Percentiles rank a stretch among this genome's conserved stretches.
phyloP scores from a whole-genome alignment of 2,113 vertebrate species.

The Psephotus haematonotus region DNA sequence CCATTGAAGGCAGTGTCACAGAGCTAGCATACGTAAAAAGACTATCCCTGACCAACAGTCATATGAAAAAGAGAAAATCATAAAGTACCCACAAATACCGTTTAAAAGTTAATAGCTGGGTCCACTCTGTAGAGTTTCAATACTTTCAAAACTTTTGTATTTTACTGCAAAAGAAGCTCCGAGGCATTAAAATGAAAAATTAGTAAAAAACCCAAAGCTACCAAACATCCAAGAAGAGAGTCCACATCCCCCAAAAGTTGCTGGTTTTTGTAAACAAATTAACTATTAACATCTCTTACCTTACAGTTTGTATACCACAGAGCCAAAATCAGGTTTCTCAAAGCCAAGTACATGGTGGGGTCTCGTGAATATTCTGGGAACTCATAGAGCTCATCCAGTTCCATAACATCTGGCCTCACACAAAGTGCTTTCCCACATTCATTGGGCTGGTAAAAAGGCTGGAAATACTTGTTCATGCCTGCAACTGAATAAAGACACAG shows the following conservation, averaged over 20 bases:
- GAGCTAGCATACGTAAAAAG: not conserved
- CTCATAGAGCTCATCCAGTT: constrained; percentile 97
- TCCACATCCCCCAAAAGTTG: not conserved
- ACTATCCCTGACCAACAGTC: not conserved
- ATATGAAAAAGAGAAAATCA: not conserved
- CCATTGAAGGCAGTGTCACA: not conserved
- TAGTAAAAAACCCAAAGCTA: not conserved
- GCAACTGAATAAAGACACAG: constrained; percentile 73
- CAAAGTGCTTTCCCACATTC: constrained; percentile 97
- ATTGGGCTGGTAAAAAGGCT: constrained; percentile 98
- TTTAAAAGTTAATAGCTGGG: not conserved
- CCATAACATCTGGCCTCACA: constrained; percentile 97
- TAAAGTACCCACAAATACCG: not conserved
- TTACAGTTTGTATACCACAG: constrained; percentile 93
- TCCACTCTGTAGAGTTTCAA: not conserved
- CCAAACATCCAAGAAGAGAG: not conserved
- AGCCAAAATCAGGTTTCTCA: constrained; percentile 94
- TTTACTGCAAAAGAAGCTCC: not conserved
- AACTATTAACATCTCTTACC: constrained; percentile 60
- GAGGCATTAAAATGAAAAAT: not conserved
- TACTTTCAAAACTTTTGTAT: not conserved
- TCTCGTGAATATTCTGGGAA: constrained; percentile 97
- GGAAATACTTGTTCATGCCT: constrained; percentile 93
- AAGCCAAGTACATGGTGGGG: constrained; percentile 95
- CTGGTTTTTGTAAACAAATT: not conserved